Evolutionary conservation across 2,113 vertebrate genomes (phyloP).

Genomic region (Mustelus asterias): DNA sequence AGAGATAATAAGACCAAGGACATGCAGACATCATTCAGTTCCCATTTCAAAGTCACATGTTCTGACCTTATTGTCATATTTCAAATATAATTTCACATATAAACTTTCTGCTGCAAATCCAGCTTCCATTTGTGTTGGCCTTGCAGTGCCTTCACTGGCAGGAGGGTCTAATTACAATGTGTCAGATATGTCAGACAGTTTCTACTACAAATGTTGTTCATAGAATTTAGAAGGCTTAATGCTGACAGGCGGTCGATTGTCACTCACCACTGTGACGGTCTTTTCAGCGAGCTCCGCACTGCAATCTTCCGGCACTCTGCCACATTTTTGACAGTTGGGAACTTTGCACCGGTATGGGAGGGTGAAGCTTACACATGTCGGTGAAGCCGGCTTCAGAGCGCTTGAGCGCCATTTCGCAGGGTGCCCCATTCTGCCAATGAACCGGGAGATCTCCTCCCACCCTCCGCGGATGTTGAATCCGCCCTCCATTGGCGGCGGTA

Average conservation of each 20-base stretch:
- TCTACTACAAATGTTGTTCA: neutral
- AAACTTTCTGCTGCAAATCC: neutral
- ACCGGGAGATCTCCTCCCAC: too few species aligned
- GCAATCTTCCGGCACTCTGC: too few species aligned
- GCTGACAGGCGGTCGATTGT: neutral
- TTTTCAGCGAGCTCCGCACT: too few species aligned
- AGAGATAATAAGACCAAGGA: neutral
- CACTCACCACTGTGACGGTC: neutral
- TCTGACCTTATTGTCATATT: neutral
- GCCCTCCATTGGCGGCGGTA: too few species aligned
- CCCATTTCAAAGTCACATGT: neutral
- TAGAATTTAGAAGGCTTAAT: neutral
- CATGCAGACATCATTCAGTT: neutral
- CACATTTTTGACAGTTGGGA: too few species aligned
- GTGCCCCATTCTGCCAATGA: too few species aligned
- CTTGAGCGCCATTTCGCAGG: too few species aligned
- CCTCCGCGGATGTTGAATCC: too few species aligned
- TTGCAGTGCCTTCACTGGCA: neutral
- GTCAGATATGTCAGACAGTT: neutral
- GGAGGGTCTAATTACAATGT: neutral
- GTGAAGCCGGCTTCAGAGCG: too few species aligned
- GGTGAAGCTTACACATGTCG: too few species aligned
- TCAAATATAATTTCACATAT: neutral
- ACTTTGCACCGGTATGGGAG: too few species aligned
- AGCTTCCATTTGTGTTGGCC: neutral